phyloP scores from a whole-genome alignment of 2,113 vertebrate genomes.

The Turnix velox region DNA sequence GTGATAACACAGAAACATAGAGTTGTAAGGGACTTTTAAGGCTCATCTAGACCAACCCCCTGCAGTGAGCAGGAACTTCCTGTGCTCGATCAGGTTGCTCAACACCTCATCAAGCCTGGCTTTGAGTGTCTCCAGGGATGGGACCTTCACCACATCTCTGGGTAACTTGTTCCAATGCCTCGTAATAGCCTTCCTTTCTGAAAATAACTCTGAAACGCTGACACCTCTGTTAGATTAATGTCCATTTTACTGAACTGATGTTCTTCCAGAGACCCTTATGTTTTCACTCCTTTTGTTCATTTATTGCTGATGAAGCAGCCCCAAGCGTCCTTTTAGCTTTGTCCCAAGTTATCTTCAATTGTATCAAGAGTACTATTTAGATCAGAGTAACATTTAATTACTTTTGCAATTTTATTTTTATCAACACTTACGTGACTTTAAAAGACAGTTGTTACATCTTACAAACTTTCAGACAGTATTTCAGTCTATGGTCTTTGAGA shows the following conservation, averaged over 20 bases:
- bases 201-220: background rate
- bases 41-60: no score
- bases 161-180: no score
- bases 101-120: no score
- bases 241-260: background rate
- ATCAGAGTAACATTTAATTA: background rate
- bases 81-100: no score
- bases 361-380: background rate
- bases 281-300: background rate
- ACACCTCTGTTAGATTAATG: background rate
- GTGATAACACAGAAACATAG: no score
- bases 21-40: no score
- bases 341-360: background rate
- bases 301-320: background rate
- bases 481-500: background rate
- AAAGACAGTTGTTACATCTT: background rate
- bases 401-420: background rate
- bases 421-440: background rate
- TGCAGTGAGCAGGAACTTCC: no score
- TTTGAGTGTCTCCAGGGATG: no score
- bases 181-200: background rate
- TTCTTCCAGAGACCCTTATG: background rate
- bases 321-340: background rate
- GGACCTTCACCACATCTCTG: no score
- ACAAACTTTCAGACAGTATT: background rate